These are phyloP conservation scores for Anagrus nilaparvatae DNA, from an alignment of 1,140 invertebrate species.

Conservation along the genomic window DNA sequence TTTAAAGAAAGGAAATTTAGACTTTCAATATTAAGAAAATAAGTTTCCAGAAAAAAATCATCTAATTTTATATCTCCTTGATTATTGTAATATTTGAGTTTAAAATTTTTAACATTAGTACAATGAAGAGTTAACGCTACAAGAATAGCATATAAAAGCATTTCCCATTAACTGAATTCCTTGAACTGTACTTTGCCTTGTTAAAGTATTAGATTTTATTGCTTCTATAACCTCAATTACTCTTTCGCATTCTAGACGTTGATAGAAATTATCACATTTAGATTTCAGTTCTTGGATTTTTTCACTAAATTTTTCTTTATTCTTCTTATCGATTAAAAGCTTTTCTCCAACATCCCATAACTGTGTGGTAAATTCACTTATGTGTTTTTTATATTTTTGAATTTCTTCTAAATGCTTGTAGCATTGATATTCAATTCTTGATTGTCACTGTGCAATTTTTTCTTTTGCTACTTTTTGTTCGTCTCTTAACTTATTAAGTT, in stretches of 20 bases:
- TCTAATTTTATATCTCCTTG: too few species aligned
- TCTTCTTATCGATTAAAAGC: slow-evolving; percentile 44
- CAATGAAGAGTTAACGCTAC: too few species aligned
- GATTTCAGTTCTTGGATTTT: slow-evolving; percentile 22
- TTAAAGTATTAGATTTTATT: too few species aligned
- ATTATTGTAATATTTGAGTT: too few species aligned
- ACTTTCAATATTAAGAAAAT: too few species aligned
- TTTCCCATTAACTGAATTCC: slow-evolving; percentile 43
- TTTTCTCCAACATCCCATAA: slow-evolving; percentile 51
- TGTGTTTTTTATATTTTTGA: slow-evolving; percentile 46
- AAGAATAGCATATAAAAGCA: too few species aligned
- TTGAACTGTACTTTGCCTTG: too few species aligned
- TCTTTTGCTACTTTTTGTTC: slow-evolving; percentile 43
- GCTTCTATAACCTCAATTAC: neutral
- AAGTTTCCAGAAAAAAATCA: too few species aligned
- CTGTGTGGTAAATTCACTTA: slow-evolving; percentile 42
- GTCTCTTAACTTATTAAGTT: slow-evolving; percentile 39
- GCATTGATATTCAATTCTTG: slow-evolving; percentile 37
- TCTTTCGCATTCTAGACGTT: too few species aligned
- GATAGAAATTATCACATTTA: slow-evolving; percentile 17
- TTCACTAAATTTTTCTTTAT: slow-evolving; percentile 37
- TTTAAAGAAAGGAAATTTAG: too few species aligned
- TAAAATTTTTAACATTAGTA: too few species aligned
- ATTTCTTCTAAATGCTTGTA: slow-evolving; percentile 45
- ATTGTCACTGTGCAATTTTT: slow-evolving; percentile 37